Conservation (phyloP, 2,888 invertebrate species). For the Andrena minutula region DNA sequence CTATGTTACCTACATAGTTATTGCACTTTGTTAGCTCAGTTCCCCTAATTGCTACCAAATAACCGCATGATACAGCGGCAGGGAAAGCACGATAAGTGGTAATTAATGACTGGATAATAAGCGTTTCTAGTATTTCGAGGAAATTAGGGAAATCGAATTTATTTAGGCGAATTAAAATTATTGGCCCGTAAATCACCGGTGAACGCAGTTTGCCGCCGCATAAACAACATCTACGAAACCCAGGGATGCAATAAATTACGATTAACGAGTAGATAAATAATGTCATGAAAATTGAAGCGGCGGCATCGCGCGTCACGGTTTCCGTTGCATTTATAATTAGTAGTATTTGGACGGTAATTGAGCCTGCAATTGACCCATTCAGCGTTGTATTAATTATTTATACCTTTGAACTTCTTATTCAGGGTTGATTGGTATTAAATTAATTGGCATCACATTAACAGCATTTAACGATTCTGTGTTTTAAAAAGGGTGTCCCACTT, state of each 20-base stretch:
- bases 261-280: conserved; percentile 46
- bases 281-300: conserved; percentile 17
- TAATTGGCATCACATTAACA: background rate
- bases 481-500: too few species aligned
- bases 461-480: too few species aligned
- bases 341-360: background rate
- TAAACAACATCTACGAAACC: conserved; percentile 32
- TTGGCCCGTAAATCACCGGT: conserved; percentile 23
- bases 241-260: conserved; percentile 28
- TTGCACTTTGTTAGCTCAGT: background rate
- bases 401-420: background rate
- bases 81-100: background rate
- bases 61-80: background rate
- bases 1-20: background rate
- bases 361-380: conserved; percentile 13
- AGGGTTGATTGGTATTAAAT: background rate
- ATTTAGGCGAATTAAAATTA: conserved; percentile 43
- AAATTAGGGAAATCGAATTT: conserved; percentile 17
- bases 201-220: background rate
- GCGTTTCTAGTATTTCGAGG: background rate
- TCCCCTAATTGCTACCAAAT: conserved; percentile 5
- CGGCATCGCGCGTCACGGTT: conserved; percentile 19
- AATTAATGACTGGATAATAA: conserved; percentile 25
- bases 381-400: conserved; percentile 11
- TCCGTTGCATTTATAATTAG: conserved; percentile 33